Evolutionary conservation across 1,140 invertebrate species (phyloP).

Genomic region (Aphidius ervi): DNA sequence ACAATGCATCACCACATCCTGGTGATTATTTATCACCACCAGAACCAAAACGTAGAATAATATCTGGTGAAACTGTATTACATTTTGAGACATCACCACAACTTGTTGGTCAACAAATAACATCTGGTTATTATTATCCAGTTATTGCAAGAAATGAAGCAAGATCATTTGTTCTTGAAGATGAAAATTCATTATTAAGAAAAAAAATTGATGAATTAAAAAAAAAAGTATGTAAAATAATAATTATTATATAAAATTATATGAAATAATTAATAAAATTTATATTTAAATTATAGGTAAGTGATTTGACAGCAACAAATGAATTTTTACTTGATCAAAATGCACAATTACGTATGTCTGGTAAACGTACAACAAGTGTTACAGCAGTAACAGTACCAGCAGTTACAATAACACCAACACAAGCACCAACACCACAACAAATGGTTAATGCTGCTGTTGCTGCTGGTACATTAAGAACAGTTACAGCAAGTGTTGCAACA

Average conservation of each 20-base stretch:
- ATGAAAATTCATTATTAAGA: constrained; percentile 69
- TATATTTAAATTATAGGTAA: constrained; percentile 44
- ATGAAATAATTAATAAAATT: constrained; percentile 1
- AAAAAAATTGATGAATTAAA: constrained; percentile 72
- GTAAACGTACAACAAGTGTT: constrained; percentile 54
- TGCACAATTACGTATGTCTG: constrained; percentile 67
- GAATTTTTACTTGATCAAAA: constrained; percentile 80
- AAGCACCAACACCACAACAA: constrained; percentile 51
- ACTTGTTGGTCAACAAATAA: constrained; percentile 39
- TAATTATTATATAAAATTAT: neutral
- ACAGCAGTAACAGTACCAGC: constrained; percentile 58
- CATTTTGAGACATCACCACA: constrained; percentile 46
- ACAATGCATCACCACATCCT: constrained; percentile 38
- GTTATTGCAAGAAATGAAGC: constrained; percentile 49
- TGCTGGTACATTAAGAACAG: constrained; percentile 56
- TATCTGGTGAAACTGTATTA: constrained; percentile 46
- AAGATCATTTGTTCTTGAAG: constrained; percentile 61
- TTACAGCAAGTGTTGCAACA: constrained; percentile 61
- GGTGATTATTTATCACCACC: constrained; percentile 45
- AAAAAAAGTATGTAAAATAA: constrained; percentile 55
- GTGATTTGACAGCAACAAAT: constrained; percentile 73
- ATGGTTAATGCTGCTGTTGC: constrained; percentile 51
- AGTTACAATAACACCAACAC: constrained; percentile 56
- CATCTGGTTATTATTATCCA: constrained; percentile 46
- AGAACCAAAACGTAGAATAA: constrained; percentile 44